These are phyloP conservation scores for Crematogaster levior DNA, from an alignment of 2,888 invertebrate genomes.

Conservation along the genomic window DNA sequence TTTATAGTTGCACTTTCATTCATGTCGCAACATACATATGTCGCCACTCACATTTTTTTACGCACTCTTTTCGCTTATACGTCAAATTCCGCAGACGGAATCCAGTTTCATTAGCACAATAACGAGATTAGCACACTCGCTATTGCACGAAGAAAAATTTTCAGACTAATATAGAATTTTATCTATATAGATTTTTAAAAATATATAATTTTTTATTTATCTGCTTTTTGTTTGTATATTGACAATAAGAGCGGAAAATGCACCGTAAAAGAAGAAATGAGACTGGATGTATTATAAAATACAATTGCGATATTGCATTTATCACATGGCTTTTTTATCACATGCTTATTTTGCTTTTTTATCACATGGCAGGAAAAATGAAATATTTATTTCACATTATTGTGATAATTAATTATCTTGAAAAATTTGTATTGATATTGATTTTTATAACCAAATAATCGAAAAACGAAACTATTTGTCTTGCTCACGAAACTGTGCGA, in stretches of 20 bases:
- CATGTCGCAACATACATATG: constrained; percentile 7
- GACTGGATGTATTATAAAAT: not conserved
- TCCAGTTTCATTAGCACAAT: constrained; percentile 9
- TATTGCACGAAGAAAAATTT: not conserved
- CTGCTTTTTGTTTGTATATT: not conserved
- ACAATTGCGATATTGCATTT: not conserved
- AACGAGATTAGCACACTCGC: not conserved
- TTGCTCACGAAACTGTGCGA: constrained; percentile 18
- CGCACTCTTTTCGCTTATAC: constrained; percentile 26
- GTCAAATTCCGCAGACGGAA: constrained; percentile 24
- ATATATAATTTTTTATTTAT: not conserved
- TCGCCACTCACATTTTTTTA: not conserved
- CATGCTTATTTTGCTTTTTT: too few species aligned
- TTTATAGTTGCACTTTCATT: constrained; percentile 6
- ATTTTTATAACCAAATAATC: not conserved
- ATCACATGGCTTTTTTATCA: too few species aligned
- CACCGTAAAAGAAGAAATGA: not conserved
- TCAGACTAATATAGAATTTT: not conserved
- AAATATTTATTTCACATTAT: constrained; percentile 2
- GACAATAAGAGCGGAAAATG: not conserved
- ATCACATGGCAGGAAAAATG: not conserved
- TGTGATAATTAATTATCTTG: not conserved
- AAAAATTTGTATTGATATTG: not conserved
- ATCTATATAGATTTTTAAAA: not conserved
- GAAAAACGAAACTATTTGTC: not conserved